A percentile compares a stretch with the other conserved stretches of the same genome.
phyloP scores from a whole-genome alignment of 2,888 invertebrate genomes.

The Phorcus lineatus region DNA sequence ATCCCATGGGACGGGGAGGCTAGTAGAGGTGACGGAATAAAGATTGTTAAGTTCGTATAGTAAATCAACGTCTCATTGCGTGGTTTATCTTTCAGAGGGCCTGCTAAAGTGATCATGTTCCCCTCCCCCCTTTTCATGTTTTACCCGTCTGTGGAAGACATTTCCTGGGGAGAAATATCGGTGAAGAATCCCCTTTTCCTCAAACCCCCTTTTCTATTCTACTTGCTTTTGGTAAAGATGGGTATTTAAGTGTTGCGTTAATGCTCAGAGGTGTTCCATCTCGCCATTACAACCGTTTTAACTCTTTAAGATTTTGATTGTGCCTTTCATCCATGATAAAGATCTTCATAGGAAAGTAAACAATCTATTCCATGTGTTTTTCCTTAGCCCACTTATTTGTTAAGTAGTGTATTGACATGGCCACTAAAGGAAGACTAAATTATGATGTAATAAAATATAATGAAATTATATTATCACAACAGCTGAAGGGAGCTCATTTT shows the following conservation, averaged over 20 bases:
- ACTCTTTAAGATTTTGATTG: not conserved
- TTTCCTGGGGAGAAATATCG: not conserved
- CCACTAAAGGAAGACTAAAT: too few relatives aligned
- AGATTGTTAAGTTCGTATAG: not conserved
- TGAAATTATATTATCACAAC: too few relatives aligned
- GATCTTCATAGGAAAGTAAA: not conserved
- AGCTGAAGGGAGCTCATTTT: too few relatives aligned
- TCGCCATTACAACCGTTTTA: not conserved
- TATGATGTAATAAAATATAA: too few relatives aligned
- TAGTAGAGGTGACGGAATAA: not conserved
- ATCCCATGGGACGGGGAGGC: not conserved
- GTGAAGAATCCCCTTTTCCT: not conserved
- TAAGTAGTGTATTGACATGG: too few relatives aligned
- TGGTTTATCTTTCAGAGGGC: not conserved
- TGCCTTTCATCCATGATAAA: not conserved
- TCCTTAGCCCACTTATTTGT: too few relatives aligned
- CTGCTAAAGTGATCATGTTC: not conserved
- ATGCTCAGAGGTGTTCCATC: not conserved
- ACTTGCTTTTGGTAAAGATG: not conserved
- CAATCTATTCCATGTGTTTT: not conserved
- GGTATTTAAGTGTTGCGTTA: not conserved
- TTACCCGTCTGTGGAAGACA: not conserved
- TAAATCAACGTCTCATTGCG: not conserved
- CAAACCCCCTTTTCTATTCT: conserved; percentile 1
- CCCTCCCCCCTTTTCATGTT: too few relatives aligned